Evolutionary conservation across 2,888 invertebrate species (phyloP), one percentile per base, ranked within the genome.

Genomic region (Agrochola lychnidis): DNA sequence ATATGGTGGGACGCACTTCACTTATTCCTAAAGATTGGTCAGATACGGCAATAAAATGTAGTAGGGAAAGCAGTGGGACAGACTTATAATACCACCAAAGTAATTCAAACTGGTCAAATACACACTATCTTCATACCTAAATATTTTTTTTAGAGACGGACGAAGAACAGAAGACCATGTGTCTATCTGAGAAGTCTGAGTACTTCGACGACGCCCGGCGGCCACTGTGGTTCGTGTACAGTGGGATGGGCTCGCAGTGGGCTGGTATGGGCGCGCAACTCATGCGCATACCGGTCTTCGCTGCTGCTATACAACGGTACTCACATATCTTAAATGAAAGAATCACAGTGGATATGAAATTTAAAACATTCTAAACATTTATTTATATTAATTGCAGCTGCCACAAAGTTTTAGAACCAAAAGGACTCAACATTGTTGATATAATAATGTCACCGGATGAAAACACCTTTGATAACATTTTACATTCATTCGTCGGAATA

Each of bases 221-320:
- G 1, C 97, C 98, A 10, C 93, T 98, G 30, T 98, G 98, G 97
- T 98, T 97, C 91, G 97, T 98, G 77, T 98, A 98, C 95, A 97
- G 98, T 79, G 98, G 98, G 1, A 98, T 98, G 98, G 98, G 98
- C 40, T 97, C 97, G 0, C 98, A 98, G 90, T 98, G 98, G 98
- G 93, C 97, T 48, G 97, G 97, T 42, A 98, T 98, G 98, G 98
- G 97, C 1, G 89, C 95, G 42, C 96, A 97, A 66, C 96, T 98
- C 87, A 97, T 98, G 97, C 93, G 95, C 67, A 94, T 98, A 81
- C 97, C 97, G 0, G 92, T 97, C 22, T 98, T 98, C 90, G 95
- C 97, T 12, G 93, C 94, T 36, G 94, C 96, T 30, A 97, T 98
- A 78, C 92, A 97, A 88, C 90, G 92, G 96, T 96, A 90, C 25